Evolutionary conservation across 2,888 invertebrate genomes (phyloP).

Genomic region (Sepiola atlantica): DNA sequence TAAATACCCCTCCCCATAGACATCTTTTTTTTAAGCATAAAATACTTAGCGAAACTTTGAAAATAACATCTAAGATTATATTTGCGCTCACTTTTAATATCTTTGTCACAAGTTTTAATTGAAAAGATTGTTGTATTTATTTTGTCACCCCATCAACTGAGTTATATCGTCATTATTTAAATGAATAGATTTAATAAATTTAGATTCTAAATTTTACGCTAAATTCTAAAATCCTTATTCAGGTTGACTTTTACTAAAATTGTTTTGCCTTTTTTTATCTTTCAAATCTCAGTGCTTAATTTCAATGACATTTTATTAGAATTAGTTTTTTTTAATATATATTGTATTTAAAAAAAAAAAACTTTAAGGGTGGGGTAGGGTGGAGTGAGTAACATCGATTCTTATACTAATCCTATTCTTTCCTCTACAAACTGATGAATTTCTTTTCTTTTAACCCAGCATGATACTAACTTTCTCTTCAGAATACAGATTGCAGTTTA

Average conservation of each 20-base stretch:
- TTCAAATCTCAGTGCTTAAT: not conserved
- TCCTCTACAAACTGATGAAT: not conserved
- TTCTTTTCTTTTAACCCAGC: not conserved
- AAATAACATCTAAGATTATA: too few relatives aligned
- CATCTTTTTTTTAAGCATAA: too few relatives aligned
- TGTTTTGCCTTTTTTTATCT: not conserved
- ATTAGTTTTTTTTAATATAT: not conserved
- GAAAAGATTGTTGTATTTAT: too few relatives aligned
- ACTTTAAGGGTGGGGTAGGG: not conserved
- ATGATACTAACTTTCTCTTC: not conserved
- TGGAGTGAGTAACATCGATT: not conserved
- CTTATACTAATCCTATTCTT: not conserved
- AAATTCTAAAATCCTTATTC: not conserved
- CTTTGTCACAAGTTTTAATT: too few relatives aligned
- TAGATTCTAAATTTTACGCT: not conserved
- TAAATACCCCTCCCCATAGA: too few relatives aligned
- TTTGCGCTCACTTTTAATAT: too few relatives aligned
- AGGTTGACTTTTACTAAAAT: not conserved
- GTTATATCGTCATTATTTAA: too few relatives aligned
- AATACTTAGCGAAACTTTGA: too few relatives aligned
- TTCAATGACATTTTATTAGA: too few relatives aligned
- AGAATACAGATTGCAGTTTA: not conserved
- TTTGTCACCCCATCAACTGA: too few relatives aligned
- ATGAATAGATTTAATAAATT: too few relatives aligned
- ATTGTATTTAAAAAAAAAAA: not conserved